Conservation (phyloP, 2,888 invertebrate genomes). For the Sesamia inferens region DNA sequence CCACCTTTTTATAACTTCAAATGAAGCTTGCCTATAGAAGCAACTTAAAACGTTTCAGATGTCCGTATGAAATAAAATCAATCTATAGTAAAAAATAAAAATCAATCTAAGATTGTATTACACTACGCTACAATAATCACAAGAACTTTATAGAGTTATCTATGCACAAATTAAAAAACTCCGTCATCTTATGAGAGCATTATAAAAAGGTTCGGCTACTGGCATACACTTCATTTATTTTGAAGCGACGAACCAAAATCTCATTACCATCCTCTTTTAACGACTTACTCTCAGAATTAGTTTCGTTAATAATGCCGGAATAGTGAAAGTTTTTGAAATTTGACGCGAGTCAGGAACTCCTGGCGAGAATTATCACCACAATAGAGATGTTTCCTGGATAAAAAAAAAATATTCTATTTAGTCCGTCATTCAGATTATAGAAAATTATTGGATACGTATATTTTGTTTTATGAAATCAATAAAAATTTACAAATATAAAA, state of each 20-base stretch:
- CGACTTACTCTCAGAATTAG: slow-evolving; percentile 79
- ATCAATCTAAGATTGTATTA: slow-evolving; percentile 35
- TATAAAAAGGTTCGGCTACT: slow-evolving; percentile 54
- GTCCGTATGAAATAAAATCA: slow-evolving; percentile 24
- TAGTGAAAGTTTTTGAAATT: slow-evolving; percentile 72
- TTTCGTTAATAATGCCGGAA: slow-evolving; percentile 77
- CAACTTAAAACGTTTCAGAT: slow-evolving; percentile 7
- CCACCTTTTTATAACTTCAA: slow-evolving; percentile 10
- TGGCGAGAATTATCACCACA: slow-evolving; percentile 19
- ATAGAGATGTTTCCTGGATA: no score
- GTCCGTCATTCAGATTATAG: no score
- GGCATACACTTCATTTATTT: slow-evolving; percentile 54
- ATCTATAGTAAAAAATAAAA: slow-evolving; percentile 22
- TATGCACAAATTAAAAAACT: slow-evolving; percentile 38
- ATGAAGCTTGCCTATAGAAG: slow-evolving; percentile 9
- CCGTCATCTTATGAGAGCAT: slow-evolving; percentile 25
- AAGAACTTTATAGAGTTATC: slow-evolving; percentile 52
- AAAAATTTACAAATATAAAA: no score
- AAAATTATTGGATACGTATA: no score
- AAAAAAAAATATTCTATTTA: no score
- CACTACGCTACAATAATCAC: slow-evolving; percentile 28
- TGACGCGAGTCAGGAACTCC: slow-evolving; percentile 33
- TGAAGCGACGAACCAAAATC: slow-evolving; percentile 65
- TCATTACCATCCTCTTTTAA: slow-evolving; percentile 80
- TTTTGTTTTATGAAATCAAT: no score